Evolutionary conservation across 2,113 vertebrate genomes (phyloP), one percentile per base, ranked within the genome.

Genomic region (Silurus asotus): DNA sequence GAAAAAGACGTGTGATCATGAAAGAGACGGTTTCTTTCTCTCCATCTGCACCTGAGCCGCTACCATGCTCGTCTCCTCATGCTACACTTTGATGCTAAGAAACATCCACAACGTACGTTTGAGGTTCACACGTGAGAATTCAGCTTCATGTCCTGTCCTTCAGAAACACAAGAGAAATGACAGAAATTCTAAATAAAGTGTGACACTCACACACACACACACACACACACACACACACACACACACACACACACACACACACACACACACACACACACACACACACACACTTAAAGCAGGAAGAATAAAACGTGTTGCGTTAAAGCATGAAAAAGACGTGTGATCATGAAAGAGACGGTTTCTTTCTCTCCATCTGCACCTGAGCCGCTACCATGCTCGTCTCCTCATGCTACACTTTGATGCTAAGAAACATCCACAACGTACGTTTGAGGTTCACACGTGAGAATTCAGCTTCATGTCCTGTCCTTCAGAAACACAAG

Each of bases 251-350:
- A 69, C 5, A 2, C 45, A 6, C 9, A 25, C 70, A 23, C 45
- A 10, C 45, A 23, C 4, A 6, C 4, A 23, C 56, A 58, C 56
- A 58, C 56, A 13, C 56, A 37, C 28, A 37, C 28, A 37, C 28
- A 37, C 28, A 37, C 28, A 37, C 28, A 37, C 28, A 37, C 28
- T 76, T 82, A 58, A 89, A 74, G 55, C n/a, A 67, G 75, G 76
- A 55, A 58, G 25, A 80, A 84, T 59, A 84, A 76, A 55, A 28
- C 8, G 15, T 61, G 67, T 82, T 51, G 0, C 75, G 45, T 76
- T 86, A 87, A 83, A 89, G 88, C 45, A 76, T 90, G 88, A 82
- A 79, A 78, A 67, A 81, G 17, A 56, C 49, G 69, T 84, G 62
- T 81, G 87, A 82, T 79, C 59, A 88, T 87, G 56, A 89, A 87